Evolutionary conservation across 1,140 invertebrate species (phyloP), one percentile per base, ranked within the genome.

Genomic region (Drosophila bipectinata): DNA sequence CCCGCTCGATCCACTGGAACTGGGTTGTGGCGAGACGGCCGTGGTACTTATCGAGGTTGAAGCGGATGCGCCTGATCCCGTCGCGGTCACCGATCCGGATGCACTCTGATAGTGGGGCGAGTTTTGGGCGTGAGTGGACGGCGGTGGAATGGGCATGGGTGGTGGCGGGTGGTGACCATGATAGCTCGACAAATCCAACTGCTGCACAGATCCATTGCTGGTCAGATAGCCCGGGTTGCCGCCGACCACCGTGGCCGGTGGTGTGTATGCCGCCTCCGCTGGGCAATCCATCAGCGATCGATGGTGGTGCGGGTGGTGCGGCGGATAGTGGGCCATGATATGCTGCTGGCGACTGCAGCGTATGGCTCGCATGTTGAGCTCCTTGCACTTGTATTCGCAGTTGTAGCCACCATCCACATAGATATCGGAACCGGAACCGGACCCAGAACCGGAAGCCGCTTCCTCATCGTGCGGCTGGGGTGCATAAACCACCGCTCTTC

Each of bases 331-430:
- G 34, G 83, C 21, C 63, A 74, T 32, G 9, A 71, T 26, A 12
- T 84, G 77, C 54, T 80, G 79, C 55, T 77, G 84, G 5, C 90
- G 91, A 69, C 62, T 90, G 52, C 84, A 82, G 56, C 91, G 90
- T 62, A 92, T 92, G 59, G 89, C 87, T 2, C 90, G 79, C 84
- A 91, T 79, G 10, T 90, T 89, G 21, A 89, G 72, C 64, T 90
- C 81, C 69, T 79, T 90, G 73, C 79, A 89, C 67, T 90, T 92
- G 68, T 85, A 91, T 34, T 91, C 83, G 69, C 90, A 91, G 28
- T 90, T 87, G 44, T 88, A 91, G 52, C 64, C 81, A 63, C 58
- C 71, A 39, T 90, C 83, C 47, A 77, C 48, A 26, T 82, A 84
- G 15, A 69, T 75, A 1, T 88, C 83, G 30, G 57, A 37, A 7